Evolutionary conservation across 2,888 invertebrate genomes (phyloP), one percentile per base, ranked within the genome.

Genomic region (Pasiphila rectangulata): DNA sequence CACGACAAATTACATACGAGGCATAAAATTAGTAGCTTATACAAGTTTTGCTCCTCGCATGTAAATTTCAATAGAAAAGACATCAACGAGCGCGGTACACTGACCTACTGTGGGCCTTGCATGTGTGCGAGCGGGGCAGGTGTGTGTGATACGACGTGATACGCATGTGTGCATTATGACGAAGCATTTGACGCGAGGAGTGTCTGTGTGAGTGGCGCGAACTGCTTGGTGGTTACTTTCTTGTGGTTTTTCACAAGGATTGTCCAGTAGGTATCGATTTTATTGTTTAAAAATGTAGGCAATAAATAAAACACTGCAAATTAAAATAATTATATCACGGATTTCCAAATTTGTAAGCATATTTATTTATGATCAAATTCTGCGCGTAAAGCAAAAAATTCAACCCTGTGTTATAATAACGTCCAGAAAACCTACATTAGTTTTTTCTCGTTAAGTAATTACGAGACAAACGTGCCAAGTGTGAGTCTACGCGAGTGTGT

Each of bases 31-130:
- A 13, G 3, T 30, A 30, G 9, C 3, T 17, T 10, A 17, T 32
- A 30, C 13, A 30, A 16, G 29, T 10, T 3, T 13, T 13, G 13
- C 13, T 27, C 13, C 13, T 13, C 16, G 30, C 15, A n/a, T 16
- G 9, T 25, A 30, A 27, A 32, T 43, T 47, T 29, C 44, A 37
- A 69, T 71, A 65, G 61, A 71, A 72, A 76, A 75, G 72, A 77
- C 71, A 72, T 76, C 66, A 70, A 75, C 76, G 74, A 67, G 69
- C 62, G 69, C 63, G 69, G 60, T 62, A 63, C 62, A 70, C 57
- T 73, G 68, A 73, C 72, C 75, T 60, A 74, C 64, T 71, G 59
- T 45, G 36, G 19, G 44, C 25, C 37, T 12, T 38, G 42, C 10
- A 50, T 60, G 58, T 60, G 57, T 43, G 63, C 44, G 56, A 27